A percentile compares a stretch with the other conserved stretches of the same genome.
Evolutionary conservation across 1,140 invertebrate genomes (phyloP).

Genomic region (Eriosoma lanigerum): DNA sequence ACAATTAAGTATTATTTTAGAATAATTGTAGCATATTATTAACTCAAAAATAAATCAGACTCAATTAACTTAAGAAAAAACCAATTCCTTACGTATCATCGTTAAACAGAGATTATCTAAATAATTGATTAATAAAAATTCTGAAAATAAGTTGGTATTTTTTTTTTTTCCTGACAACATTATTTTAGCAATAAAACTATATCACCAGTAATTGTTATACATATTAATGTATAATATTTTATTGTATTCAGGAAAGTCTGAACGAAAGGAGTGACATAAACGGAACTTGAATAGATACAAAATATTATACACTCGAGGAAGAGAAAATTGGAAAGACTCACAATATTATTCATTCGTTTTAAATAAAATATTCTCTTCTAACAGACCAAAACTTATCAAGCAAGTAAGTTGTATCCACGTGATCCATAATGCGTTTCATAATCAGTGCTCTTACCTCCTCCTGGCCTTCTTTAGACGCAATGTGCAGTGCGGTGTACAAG

Average conservation of each 20-base stretch:
- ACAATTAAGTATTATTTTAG: slow-evolving; percentile 27
- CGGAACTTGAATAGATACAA: background rate
- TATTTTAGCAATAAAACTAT: background rate
- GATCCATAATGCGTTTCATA: slow-evolving; percentile 65
- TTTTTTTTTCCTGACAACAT: too few relatives aligned
- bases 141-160: background rate
- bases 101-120: background rate
- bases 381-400: slow-evolving; percentile 68
- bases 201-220: background rate
- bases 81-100: too few relatives aligned
- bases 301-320: background rate
- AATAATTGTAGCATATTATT: background rate
- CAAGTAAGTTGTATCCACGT: slow-evolving; percentile 66
- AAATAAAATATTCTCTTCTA: slow-evolving; percentile 67
- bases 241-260: background rate
- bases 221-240: too few relatives aligned
- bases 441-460: slow-evolving; percentile 78
- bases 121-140: background rate
- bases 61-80: background rate
- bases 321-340: slow-evolving; percentile 27
- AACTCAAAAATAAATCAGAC: slow-evolving; percentile 10
- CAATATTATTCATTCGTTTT: slow-evolving; percentile 50
- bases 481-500: slow-evolving; percentile 96
- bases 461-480: slow-evolving; percentile 96
- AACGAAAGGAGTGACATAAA: background rate